phyloP scores from a whole-genome alignment of 1,140 invertebrate species.

The Asbolus verrucosus region DNA sequence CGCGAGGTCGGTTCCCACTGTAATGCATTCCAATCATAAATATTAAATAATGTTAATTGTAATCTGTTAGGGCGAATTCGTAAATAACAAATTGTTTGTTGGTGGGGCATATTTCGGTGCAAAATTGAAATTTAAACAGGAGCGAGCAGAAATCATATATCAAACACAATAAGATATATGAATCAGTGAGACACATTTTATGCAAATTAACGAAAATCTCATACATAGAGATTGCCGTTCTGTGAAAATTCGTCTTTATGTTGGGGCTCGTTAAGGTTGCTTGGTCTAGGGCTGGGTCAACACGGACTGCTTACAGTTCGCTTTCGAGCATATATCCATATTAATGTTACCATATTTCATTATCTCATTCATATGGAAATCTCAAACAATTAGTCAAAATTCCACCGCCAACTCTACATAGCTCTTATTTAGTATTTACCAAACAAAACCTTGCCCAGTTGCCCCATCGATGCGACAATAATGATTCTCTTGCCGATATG shows the following conservation, averaged over 20 bases:
- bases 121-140: conserved; percentile 59
- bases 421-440: conserved; percentile 52
- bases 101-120: conserved; percentile 49
- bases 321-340: conserved; percentile 65
- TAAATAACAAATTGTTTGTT: conserved; percentile 48
- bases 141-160: conserved; percentile 61
- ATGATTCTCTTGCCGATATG: too few relatives aligned
- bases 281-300: conserved; percentile 55
- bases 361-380: conserved; percentile 67
- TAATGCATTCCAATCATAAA: too few relatives aligned
- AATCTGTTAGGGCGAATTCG: conserved; percentile 13
- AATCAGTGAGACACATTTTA: conserved; percentile 66
- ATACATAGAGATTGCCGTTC: conserved; percentile 65
- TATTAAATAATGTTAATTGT: not conserved
- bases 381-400: conserved; percentile 66
- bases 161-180: conserved; percentile 65
- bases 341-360: conserved; percentile 67
- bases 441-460: conserved; percentile 1
- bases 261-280: conserved; percentile 46
- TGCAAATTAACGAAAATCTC: conserved; percentile 65
- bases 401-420: conserved; percentile 50
- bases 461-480: too few relatives aligned
- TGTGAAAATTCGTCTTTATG: conserved; percentile 50
- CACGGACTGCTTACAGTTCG: conserved; percentile 63
- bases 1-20: too few relatives aligned